Evolutionary conservation across 2,888 invertebrate species (phyloP).

Genomic region (Scaptomyza tumidula): DNA sequence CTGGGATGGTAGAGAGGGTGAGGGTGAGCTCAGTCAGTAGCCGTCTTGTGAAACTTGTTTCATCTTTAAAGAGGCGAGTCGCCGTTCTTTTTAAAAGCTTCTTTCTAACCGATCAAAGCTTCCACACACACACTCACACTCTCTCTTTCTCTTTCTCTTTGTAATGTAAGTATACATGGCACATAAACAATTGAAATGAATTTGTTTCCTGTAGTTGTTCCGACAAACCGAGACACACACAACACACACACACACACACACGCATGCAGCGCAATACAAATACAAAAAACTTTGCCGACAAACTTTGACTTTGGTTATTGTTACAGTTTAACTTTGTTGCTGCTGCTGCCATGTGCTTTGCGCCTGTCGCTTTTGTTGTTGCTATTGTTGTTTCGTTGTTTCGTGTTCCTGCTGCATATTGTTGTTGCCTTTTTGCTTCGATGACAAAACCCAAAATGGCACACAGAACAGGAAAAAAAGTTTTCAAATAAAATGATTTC

Average conservation of each 20-base stretch:
- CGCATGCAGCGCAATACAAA: slow-evolving; percentile 41
- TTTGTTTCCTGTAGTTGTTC: slow-evolving; percentile 70
- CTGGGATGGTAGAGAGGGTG: too few relatives aligned
- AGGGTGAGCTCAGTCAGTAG: slow-evolving; percentile 11
- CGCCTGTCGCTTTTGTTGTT: slow-evolving; percentile 34
- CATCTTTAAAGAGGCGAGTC: slow-evolving; percentile 47
- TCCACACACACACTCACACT: background rate
- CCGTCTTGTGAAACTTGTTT: slow-evolving; percentile 52
- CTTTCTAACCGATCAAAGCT: slow-evolving; percentile 7
- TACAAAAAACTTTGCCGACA: slow-evolving; percentile 72
- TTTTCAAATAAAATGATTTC: slow-evolving; percentile 78
- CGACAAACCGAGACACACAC: slow-evolving; percentile 38
- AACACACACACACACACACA: slow-evolving; percentile 15
- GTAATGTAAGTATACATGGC: slow-evolving; percentile 19
- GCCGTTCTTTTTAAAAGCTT: slow-evolving; percentile 23
- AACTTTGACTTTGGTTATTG: slow-evolving; percentile 81
- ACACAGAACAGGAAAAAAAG: slow-evolving; percentile 43
- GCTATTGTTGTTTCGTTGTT: background rate
- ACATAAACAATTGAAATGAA: slow-evolving; percentile 76
- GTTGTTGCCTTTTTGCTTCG: slow-evolving; percentile 7
- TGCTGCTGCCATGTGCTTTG: slow-evolving; percentile 53
- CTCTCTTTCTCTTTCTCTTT: slow-evolving; percentile 10
- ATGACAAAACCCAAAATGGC: slow-evolving; percentile 33
- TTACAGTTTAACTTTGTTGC: slow-evolving; percentile 78
- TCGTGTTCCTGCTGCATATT: slow-evolving; percentile 35